These are phyloP conservation scores for Perithous albicinctus DNA, from an alignment of 2,888 invertebrate species.

Conservation along the genomic window DNA sequence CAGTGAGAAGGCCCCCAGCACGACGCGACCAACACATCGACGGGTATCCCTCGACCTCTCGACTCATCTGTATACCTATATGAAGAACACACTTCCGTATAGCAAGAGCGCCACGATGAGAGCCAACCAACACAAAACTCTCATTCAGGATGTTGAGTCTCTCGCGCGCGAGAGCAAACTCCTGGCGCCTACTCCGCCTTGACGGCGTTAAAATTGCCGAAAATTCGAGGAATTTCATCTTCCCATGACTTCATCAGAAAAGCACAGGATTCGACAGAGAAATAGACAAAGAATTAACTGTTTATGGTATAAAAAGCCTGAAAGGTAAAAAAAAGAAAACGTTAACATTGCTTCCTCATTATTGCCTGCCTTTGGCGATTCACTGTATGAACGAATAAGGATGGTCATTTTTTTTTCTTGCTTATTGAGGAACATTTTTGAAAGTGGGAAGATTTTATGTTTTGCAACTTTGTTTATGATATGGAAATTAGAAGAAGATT, in stretches of 20 bases:
- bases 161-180: conserved; percentile 49
- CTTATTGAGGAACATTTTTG: too few relatives aligned
- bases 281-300: background rate
- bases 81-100: background rate
- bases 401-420: too few relatives aligned
- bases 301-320: background rate
- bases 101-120: background rate
- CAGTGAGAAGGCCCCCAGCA: conserved; percentile 77
- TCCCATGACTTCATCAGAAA: conserved; percentile 9
- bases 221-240: conserved; percentile 82
- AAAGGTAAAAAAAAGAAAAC: too few relatives aligned
- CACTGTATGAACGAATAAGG: too few relatives aligned
- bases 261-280: background rate
- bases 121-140: conserved; percentile 67
- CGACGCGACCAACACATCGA: conserved; percentile 74
- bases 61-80: conserved; percentile 8
- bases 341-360: too few relatives aligned
- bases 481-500: too few relatives aligned
- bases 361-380: too few relatives aligned
- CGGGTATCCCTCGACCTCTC: conserved; percentile 37
- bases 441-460: too few relatives aligned
- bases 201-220: conserved; percentile 82
- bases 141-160: conserved; percentile 78
- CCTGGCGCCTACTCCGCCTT: conserved; percentile 78
- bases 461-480: too few relatives aligned